These are phyloP conservation scores for Astur gentilis DNA, from an alignment of 2,113 vertebrate species.

Conservation along the genomic window DNA sequence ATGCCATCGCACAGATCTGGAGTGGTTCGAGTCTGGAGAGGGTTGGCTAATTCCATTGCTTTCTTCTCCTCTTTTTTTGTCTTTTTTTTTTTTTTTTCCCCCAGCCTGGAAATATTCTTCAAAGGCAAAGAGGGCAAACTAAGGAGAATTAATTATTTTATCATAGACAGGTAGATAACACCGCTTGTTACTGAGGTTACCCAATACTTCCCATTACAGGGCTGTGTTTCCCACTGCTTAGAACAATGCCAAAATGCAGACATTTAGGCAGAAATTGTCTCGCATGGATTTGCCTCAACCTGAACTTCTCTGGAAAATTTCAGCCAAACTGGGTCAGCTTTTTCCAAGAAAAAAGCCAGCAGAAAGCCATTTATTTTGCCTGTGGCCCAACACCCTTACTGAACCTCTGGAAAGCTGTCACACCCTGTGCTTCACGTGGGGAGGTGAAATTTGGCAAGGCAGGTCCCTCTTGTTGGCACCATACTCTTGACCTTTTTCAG, in stretches of 20 bases:
- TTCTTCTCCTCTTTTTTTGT: background rate
- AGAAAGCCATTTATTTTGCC: background rate
- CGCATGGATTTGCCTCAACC: background rate
- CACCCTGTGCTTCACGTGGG: background rate
- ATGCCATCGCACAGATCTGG: background rate
- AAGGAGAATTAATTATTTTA: background rate
- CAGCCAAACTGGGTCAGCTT: background rate
- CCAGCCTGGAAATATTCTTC: background rate
- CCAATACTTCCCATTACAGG: background rate
- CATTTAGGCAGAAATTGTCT: background rate
- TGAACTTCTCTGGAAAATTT: background rate
- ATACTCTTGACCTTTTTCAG: background rate
- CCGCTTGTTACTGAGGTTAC: background rate
- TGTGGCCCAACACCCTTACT: background rate
- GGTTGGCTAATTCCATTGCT: background rate
- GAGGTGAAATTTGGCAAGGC: background rate
- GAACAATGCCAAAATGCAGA: background rate
- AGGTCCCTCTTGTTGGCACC: background rate
- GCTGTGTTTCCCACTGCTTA: background rate
- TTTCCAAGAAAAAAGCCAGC: background rate
- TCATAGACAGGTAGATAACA: background rate
- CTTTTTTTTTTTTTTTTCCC: too few relatives aligned
- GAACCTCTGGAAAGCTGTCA: background rate
- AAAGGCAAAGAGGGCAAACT: background rate
- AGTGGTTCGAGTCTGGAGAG: background rate